Base-by-base conservation (phyloP, 2,888 invertebrate species). In the Parapristionchus giblindavisi region DNA sequence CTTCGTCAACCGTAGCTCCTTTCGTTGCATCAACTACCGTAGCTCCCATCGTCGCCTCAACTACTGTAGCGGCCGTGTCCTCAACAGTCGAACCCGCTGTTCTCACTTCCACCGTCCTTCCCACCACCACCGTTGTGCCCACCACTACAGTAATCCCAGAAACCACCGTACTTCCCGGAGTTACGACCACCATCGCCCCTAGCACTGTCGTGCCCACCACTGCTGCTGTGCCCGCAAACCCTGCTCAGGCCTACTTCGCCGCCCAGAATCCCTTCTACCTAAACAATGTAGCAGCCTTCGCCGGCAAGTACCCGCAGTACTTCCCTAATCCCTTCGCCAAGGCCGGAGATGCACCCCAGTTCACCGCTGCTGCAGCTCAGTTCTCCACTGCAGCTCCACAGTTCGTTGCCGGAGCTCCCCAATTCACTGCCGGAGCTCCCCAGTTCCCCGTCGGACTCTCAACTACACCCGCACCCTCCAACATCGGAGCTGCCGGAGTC, bases 201-300 rank as follows among this genome's bases (percentile, higher is more conserved):
- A 32, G 17, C 32, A 1, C 40, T 40, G 63, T 27, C 27, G 51
- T 32, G 24, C 2, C 51, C 51, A 24, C 66, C 32, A 48, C 65
- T 21, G 11, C 68, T 0, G 11, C 48, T 11, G 14, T 21, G 11
- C 36, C 52, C 36, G 34, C 36, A 27, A 8, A 38, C 6, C 68
- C 68, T 17, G 51, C 32, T 0, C 24, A 68, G 24, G 68, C 68
- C 21, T 68, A 52, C 68, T 68, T 68, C 52, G 68, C 68, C 6
- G 24, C 52, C 1, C 68, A 68, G 68, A 68, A 68, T 14, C 68
- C 68, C 24, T n/a, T 52, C n/a, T 52, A 68, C 34, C 0, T 36
- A 14, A 8, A 21, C 34, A 68, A 68, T 36, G 68, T 52, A 21
- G 68, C 68, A 14, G 68, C 68, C 51, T 68, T 68, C 68, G 34